Base-by-base conservation (phyloP, 2,888 invertebrate genomes). In the Athalia rosae region DNA sequence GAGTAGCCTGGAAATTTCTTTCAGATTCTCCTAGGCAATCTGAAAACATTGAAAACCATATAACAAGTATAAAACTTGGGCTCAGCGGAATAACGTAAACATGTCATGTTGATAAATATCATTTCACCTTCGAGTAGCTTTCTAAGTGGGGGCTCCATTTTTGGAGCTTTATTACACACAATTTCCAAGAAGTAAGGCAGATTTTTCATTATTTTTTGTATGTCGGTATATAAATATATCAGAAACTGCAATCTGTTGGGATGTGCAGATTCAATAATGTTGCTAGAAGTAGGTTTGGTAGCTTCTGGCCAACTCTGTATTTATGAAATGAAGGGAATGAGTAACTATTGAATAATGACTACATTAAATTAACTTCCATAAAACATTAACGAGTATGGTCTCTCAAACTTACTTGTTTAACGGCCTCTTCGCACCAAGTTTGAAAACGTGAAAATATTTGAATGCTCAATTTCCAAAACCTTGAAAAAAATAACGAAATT, bases 401-500 rank as follows among this genome's bases (percentile, higher is more conserved):
- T 15, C 7, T 56, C n/a, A 47, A 59, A 77, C 69, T 71, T 80
- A 85, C 85, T 80, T 87, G 87, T 78, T 83, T 87, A 4, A 89
- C 77, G 3, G 85, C 83, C 69, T 88, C 90, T 50, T 89, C 90
- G 74, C 93, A 92, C 95, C 96, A 97, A n/a, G 93, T 93, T 8
- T 93, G 91, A 88, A 96, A 96, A 84, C 98, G 93, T 62, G 96
- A 93, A 62, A 97, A 87, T 58, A 98, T 91, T 91, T 98, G 96
- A 79, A 98, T 91, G 28, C 95, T 95, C 6, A 98, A 92, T 90
- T 97, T 98, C 93, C 97, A 96, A 90, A 98, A 97, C 87, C 95
- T 95, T 76, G 45, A 80, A 81, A 53, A 79, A 66, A 15, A 8
- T 63, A 81, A 62, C 77, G 4, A 15, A 74, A 15, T 62, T n/a